phyloP scores from a whole-genome alignment of 2,797 vertebrate species.

The Cygnus olor region DNA sequence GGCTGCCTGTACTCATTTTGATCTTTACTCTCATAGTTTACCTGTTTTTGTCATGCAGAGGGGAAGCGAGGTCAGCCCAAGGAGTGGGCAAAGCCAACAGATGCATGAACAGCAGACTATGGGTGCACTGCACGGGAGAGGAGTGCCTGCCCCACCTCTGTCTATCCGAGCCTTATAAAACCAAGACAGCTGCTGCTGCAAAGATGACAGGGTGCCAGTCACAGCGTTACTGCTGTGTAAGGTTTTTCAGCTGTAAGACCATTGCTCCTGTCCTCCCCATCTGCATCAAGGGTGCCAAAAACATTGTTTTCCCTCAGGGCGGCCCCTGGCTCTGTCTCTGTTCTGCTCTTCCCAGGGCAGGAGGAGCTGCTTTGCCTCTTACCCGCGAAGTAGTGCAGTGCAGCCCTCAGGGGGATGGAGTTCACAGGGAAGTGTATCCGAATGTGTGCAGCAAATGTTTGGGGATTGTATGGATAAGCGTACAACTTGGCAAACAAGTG shows the following conservation, averaged over 20 bases:
- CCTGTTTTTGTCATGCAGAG: neutral
- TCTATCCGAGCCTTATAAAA: neutral
- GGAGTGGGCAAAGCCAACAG: rapidly evolving
- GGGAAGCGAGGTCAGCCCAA: neutral
- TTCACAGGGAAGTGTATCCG: neutral
- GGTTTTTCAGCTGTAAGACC: neutral
- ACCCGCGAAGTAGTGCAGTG: neutral
- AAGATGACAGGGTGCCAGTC: neutral
- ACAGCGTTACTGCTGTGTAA: neutral
- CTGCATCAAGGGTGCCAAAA: neutral
- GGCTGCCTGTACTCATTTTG: neutral
- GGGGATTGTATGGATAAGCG: neutral
- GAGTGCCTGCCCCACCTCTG: neutral
- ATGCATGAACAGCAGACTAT: neutral
- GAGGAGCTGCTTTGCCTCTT: too few relatives aligned
- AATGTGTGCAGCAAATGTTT: neutral
- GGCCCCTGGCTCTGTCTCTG: neutral
- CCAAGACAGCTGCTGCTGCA: neutral
- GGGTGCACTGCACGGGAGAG: neutral
- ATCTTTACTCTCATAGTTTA: neutral
- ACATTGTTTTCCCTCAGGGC: neutral
- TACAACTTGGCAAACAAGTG: neutral
- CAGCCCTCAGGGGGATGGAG: neutral
- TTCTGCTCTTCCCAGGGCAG: neutral
- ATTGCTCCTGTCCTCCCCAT: neutral